A percentile compares a stretch with the other conserved stretches of the same genome.
Conservation (phyloP, 2,888 invertebrate species). For the Agonum fuliginosum region DNA sequence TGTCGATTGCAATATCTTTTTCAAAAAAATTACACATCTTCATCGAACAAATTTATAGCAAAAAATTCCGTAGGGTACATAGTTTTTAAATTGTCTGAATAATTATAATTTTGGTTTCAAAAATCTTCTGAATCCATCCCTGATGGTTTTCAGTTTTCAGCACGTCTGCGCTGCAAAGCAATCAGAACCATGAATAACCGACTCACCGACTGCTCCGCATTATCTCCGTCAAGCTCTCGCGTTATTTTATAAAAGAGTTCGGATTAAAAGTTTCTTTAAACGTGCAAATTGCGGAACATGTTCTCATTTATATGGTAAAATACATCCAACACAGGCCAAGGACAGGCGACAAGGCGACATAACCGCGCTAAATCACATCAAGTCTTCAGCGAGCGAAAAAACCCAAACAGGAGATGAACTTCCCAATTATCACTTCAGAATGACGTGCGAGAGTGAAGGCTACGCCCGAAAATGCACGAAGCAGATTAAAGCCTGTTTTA, state of each 20-base stretch:
- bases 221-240: conserved; percentile 28
- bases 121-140: neutral
- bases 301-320: conserved; percentile 51
- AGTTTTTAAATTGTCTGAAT: neutral
- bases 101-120: conserved; percentile 27
- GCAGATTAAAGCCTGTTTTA: neutral
- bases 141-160: neutral
- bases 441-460: no score
- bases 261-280: conserved; percentile 54
- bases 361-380: conserved; percentile 24
- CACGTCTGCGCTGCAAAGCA: conserved; percentile 20
- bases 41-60: no score
- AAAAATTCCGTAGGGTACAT: no score
- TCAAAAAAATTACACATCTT: no score
- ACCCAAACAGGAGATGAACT: conserved; percentile 25
- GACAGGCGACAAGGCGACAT: neutral
- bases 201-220: neutral
- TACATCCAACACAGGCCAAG: neutral
- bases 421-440: conserved; percentile 16
- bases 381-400: neutral
- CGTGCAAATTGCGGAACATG: conserved; percentile 57
- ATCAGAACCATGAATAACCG: conserved; percentile 39
- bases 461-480: neutral
- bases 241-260: conserved; percentile 49
- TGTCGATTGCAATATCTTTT: no score